Evolutionary conservation across 2,797 vertebrate species (phyloP), one percentile per base, ranked within the genome.

Genomic region (Rhadinocentrus ornatus): DNA sequence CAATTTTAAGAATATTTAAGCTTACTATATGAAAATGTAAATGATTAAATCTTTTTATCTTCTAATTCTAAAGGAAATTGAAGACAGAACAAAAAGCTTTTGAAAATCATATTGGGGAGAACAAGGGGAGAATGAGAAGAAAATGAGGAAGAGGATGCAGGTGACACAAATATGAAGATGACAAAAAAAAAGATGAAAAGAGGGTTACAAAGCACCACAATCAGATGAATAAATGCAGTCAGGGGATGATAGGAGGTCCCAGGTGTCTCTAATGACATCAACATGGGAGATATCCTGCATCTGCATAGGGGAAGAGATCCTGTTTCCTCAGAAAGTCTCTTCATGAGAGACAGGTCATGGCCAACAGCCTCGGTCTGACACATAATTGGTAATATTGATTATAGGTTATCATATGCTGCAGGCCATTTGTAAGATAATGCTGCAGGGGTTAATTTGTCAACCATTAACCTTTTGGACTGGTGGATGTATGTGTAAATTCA

Each of bases 301-400:
- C 86, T 92, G 84, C 92, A 88, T 87, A 78, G 83, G 85, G 78
- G 69, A 86, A 80, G 87, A 93, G 93, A 95, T 95, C 94, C 82
- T 90, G 92, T 95, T 95, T 95, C 94, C 88, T 72, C 79, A 81
- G 84, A 94, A 92, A 87, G 89, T 93, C 91, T 91, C 89, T 92
- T 83, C 90, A 89, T 80, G 86, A 89, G 90, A 89, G 89, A 84
- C 93, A 88, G 94, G 94, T 95, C 94, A 94, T 65, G 84, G 92
- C 93, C 93, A 91, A 83, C 76, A 92, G 92, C 90, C 91, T 86
- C 88, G 80, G 84, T 79, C 91, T 93, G 93, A 95, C 93, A 94
- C 86, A 82, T 95, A 95, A 95, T 95, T 95, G 94, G 86, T 87
- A 80, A 90, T 95, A 95, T 95, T 95, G 94, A 95, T 95, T 95